phyloP scores from a whole-genome alignment of 2,113 vertebrate genomes.

The Vireo altiloquus region DNA sequence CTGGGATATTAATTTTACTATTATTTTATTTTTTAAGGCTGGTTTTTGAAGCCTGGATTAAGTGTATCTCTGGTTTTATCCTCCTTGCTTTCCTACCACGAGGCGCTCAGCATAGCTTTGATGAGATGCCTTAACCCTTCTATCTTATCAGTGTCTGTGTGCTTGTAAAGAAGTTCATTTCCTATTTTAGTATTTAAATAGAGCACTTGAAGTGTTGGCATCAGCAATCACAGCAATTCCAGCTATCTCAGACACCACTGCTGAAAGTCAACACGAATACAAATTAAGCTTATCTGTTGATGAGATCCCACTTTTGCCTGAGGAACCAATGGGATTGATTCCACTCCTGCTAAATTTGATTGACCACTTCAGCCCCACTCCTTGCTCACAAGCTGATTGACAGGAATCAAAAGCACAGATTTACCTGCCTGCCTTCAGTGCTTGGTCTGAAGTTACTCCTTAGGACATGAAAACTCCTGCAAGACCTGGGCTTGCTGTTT shows the following conservation, averaged over 20 bases:
- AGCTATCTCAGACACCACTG: not conserved
- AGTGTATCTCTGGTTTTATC: not conserved
- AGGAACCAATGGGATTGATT: conserved; percentile 28
- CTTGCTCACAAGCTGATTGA: conserved; percentile 20
- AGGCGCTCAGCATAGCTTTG: conserved; percentile 11
- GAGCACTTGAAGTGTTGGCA: not conserved
- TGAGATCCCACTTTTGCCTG: conserved; percentile 40
- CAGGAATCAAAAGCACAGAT: conserved; percentile 44
- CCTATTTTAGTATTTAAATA: not conserved
- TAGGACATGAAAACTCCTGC: not conserved
- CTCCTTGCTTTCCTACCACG: not conserved
- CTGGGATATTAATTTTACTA: not conserved
- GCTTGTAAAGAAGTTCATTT: conserved; percentile 29
- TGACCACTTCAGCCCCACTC: conserved; percentile 17
- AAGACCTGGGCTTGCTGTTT: not conserved
- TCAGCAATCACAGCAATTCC: not conserved
- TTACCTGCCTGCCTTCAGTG: not conserved
- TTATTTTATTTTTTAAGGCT: conserved; percentile 6
- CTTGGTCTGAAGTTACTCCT: not conserved
- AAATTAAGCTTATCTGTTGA: conserved; percentile 32
- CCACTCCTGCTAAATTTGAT: conserved; percentile 43
- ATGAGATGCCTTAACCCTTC: conserved; percentile 18
- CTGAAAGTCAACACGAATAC: conserved; percentile 18
- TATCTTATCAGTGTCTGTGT: not conserved
- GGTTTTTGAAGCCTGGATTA: conserved; percentile 1